phyloP scores from a whole-genome alignment of 2,888 invertebrate genomes.

The Eupeodes latifasciatus region DNA sequence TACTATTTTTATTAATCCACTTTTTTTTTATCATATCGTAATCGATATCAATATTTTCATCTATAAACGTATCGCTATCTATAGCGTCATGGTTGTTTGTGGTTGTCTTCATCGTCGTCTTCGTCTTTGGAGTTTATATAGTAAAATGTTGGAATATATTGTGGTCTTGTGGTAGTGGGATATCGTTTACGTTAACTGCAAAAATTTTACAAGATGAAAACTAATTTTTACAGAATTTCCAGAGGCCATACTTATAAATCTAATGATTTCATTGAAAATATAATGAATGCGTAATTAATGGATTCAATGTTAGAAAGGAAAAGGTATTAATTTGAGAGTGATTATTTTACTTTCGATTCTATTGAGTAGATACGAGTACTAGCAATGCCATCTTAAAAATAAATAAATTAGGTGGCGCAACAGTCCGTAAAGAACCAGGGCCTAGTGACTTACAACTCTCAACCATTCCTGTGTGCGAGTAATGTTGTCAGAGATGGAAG shows the following conservation, averaged over 20 bases:
- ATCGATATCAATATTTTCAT: slow-evolving; percentile 28
- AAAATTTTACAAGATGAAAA: not conserved
- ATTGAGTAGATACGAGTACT: too few species aligned
- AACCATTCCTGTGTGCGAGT: too few species aligned
- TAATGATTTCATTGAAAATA: not conserved
- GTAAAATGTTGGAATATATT: not conserved
- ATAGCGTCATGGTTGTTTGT: not conserved
- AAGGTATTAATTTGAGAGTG: too few species aligned
- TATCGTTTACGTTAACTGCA: not conserved
- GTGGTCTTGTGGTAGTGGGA: not conserved
- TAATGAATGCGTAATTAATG: not conserved
- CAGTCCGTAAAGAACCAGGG: too few species aligned
- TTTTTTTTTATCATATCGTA: slow-evolving; percentile 20
- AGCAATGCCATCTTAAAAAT: too few species aligned
- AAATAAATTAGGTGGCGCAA: too few species aligned
- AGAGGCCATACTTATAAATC: not conserved
- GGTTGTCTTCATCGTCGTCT: not conserved
- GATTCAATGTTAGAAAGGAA: too few species aligned
- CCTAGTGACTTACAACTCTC: too few species aligned
- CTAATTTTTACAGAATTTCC: not conserved
- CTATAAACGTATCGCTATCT: not conserved
- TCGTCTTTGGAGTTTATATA: not conserved
- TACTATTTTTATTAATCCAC: slow-evolving; percentile 9
- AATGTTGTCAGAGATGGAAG: too few species aligned
- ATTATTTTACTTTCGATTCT: too few species aligned